These are phyloP conservation scores for Notoglanidium macrostoma DNA, from an alignment of 2,797 vertebrate species.

Conservation along the genomic window DNA sequence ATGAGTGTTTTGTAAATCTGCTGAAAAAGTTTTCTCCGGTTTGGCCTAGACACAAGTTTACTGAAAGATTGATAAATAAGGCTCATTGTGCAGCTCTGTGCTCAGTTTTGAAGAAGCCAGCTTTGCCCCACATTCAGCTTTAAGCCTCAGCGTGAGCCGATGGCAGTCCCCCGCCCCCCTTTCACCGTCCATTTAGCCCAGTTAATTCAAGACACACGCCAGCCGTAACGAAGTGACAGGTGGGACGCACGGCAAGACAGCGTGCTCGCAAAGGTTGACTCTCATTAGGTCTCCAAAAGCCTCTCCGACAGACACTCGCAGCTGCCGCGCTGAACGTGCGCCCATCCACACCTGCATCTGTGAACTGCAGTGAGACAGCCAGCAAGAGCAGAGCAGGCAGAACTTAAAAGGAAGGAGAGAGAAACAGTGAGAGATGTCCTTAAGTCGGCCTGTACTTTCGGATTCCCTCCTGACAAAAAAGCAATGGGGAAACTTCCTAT, in stretches of 20 bases:
- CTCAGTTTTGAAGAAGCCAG: conserved; percentile 16
- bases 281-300: conserved; percentile 84
- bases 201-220: conserved; percentile 80
- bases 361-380: conserved; percentile 72
- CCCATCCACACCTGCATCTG: conserved; percentile 80
- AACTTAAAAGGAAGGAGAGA: conserved; percentile 30
- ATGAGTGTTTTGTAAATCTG: not conserved
- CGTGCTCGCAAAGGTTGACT: conserved; percentile 83
- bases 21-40: not conserved
- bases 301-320: conserved; percentile 82
- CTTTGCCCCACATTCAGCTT: conserved; percentile 48
- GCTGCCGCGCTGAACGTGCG: conserved; percentile 69
- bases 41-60: not conserved
- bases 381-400: conserved; percentile 33
- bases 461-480: conserved; percentile 78
- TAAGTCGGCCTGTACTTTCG: conserved; percentile 80
- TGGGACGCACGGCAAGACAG: conserved; percentile 84
- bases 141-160: conserved; percentile 48
- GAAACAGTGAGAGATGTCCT: conserved; percentile 58
- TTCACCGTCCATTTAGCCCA: conserved; percentile 83
- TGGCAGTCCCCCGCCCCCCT: conserved; percentile 53
- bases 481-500: conserved; percentile 80
- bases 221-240: conserved; percentile 87
- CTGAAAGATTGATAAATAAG: not conserved
- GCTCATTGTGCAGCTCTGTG: not conserved